Evolutionary conservation across 2,888 invertebrate species (phyloP).

Genomic region (Yponomeuta cagnagella): DNA sequence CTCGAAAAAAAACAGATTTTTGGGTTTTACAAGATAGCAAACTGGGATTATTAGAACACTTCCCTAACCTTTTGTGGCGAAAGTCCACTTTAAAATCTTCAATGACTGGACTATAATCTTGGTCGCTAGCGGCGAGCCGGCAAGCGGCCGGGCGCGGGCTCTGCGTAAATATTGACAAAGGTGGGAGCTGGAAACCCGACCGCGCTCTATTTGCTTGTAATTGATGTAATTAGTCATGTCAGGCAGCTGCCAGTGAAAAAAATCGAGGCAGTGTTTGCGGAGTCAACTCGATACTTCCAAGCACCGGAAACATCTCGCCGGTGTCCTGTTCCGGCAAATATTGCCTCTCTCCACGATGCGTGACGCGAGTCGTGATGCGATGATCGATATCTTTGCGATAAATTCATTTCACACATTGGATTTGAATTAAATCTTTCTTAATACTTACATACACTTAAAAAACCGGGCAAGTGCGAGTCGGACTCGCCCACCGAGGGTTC

Average conservation of each 20-base stretch:
- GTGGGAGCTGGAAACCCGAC: slow-evolving; percentile 69
- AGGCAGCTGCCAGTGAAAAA: slow-evolving; percentile 60
- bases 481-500: too few species aligned
- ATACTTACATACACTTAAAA: too few species aligned
- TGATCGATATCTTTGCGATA: too few species aligned
- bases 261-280: slow-evolving; percentile 56
- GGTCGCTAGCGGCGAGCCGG: slow-evolving; percentile 1
- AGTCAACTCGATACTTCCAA: slow-evolving; percentile 70
- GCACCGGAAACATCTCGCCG: slow-evolving; percentile 68
- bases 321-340: slow-evolving; percentile 68
- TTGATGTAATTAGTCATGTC: slow-evolving; percentile 76
- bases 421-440: too few species aligned
- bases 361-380: slow-evolving; percentile 28
- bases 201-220: slow-evolving; percentile 65
- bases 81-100: too few species aligned
- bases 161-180: slow-evolving; percentile 70
- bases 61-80: too few species aligned
- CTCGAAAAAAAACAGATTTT: too few species aligned
- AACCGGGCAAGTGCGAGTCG: too few species aligned
- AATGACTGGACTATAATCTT: neutral
- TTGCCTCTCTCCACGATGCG: slow-evolving; percentile 66
- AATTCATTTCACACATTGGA: too few species aligned
- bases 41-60: too few species aligned
- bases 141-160: slow-evolving; percentile 27
- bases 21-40: too few species aligned